Conservation (phyloP, 2,113 vertebrate genomes). For the Loxodonta africana region DNA sequence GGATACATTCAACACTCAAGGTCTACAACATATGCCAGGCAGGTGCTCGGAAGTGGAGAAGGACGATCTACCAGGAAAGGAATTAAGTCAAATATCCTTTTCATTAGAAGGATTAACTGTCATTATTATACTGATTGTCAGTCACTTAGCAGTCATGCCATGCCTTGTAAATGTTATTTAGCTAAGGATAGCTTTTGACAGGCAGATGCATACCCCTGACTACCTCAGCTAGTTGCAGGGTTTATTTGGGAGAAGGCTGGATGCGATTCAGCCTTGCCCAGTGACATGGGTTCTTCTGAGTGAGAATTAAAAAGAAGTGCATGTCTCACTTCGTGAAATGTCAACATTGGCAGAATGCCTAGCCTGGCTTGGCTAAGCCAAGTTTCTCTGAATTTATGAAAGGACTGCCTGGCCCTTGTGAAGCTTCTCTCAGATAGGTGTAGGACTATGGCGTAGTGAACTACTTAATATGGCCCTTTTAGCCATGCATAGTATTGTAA, state of each 20-base stretch:
- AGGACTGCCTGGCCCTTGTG: not conserved
- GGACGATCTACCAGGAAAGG: not conserved
- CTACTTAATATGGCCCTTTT: too few species aligned
- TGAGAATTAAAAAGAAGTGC: not conserved
- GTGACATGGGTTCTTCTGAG: not conserved
- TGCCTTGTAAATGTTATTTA: not conserved
- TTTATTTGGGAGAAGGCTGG: conserved; percentile 27
- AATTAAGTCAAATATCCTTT: conserved; percentile 1
- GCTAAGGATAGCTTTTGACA: not conserved
- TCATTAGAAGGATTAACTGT: not conserved
- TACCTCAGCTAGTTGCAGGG: not conserved
- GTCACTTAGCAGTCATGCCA: not conserved
- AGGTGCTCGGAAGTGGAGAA: not conserved
- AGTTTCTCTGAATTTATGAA: not conserved
- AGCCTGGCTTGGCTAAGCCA: not conserved
- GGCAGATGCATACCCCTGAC: not conserved
- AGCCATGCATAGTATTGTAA: too few species aligned
- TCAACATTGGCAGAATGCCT: not conserved
- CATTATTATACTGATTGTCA: not conserved
- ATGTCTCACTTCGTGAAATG: not conserved
- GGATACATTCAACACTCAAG: not conserved
- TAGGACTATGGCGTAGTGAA: not conserved
- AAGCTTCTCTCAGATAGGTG: not conserved
- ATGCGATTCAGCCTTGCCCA: not conserved
- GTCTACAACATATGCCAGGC: not conserved